Evolutionary conservation across 2,888 invertebrate species (phyloP).

Genomic region (Drosophila algonquin): DNA sequence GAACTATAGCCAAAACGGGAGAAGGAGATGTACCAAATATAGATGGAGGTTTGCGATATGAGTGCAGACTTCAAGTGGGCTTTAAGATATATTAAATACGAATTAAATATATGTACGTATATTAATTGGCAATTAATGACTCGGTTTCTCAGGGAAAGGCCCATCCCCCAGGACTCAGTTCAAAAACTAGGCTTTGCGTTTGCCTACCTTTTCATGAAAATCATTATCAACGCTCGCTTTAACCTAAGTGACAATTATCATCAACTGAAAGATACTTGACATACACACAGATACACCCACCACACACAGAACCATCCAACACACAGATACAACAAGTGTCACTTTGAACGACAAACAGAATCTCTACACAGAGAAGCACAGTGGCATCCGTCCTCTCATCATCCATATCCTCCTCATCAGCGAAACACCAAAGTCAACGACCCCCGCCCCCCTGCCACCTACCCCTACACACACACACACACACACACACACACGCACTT

Average conservation of each 20-base stretch:
- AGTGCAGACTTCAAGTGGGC: too few relatives aligned
- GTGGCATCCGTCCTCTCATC: conserved; percentile 22
- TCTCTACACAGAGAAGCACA: conserved; percentile 36
- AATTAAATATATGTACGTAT: too few relatives aligned
- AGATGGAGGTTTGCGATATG: too few relatives aligned
- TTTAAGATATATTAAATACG: too few relatives aligned
- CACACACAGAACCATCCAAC: background rate
- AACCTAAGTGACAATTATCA: conserved; percentile 57
- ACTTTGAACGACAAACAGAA: conserved; percentile 49
- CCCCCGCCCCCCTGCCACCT: background rate
- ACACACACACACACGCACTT: conserved; percentile 41
- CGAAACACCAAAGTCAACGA: background rate
- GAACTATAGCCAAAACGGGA: background rate
- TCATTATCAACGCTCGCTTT: conserved; percentile 41
- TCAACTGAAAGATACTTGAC: conserved; percentile 45
- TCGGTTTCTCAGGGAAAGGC: too few relatives aligned
- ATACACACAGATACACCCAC: conserved; percentile 12
- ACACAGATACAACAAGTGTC: conserved; percentile 24
- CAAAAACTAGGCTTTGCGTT: background rate
- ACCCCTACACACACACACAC: background rate
- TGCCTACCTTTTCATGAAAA: conserved; percentile 24
- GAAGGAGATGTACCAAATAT: too few relatives aligned
- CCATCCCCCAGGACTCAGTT: too few relatives aligned
- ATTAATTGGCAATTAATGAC: too few relatives aligned
- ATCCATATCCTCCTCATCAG: conserved; percentile 30